Conservation (phyloP, 2,113 vertebrate genomes). For the Proterorhinus semilunaris region DNA sequence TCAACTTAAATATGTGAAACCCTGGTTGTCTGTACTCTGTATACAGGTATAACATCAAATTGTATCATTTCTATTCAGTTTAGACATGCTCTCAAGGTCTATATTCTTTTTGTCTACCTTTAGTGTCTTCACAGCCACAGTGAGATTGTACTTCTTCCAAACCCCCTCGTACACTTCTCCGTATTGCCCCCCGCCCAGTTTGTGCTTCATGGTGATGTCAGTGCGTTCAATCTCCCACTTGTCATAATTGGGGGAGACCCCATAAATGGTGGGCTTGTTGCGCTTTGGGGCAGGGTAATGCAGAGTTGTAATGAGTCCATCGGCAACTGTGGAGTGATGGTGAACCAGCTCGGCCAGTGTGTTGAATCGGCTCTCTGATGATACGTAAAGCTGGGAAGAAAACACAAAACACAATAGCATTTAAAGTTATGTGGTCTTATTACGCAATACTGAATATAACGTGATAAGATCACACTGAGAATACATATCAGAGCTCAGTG, state of each 20-base stretch:
- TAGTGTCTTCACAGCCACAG: conserved; percentile 95
- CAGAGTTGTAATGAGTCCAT: conserved; percentile 96
- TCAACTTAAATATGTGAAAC: too few relatives aligned
- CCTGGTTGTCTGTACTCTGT: too few relatives aligned
- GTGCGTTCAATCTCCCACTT: conserved; percentile 99
- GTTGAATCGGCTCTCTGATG: conserved; percentile 97
- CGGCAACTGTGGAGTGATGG: conserved; percentile 94
- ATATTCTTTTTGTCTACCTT: conserved; percentile 77
- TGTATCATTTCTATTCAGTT: conserved; percentile 44
- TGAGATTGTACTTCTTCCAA: conserved; percentile 98
- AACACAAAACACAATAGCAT: not conserved
- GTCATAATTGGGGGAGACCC: conserved; percentile 97
- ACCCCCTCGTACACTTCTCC: conserved; percentile 98
- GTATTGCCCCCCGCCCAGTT: conserved; percentile 95
- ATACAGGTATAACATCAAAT: conserved; percentile 38
- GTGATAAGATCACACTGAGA: too few relatives aligned
- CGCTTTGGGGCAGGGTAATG: conserved; percentile 97
- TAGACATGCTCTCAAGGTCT: not conserved
- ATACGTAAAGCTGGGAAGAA: conserved; percentile 89
- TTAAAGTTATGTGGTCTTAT: not conserved
- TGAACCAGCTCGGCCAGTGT: conserved; percentile 96
- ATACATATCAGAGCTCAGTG: conserved; percentile 36
- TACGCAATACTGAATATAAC: not conserved
- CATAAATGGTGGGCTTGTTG: conserved; percentile 98
- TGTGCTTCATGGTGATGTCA: conserved; percentile 99